phyloP scores from a whole-genome alignment of 2,113 vertebrate genomes.

The Oreochromis tanganicae region DNA sequence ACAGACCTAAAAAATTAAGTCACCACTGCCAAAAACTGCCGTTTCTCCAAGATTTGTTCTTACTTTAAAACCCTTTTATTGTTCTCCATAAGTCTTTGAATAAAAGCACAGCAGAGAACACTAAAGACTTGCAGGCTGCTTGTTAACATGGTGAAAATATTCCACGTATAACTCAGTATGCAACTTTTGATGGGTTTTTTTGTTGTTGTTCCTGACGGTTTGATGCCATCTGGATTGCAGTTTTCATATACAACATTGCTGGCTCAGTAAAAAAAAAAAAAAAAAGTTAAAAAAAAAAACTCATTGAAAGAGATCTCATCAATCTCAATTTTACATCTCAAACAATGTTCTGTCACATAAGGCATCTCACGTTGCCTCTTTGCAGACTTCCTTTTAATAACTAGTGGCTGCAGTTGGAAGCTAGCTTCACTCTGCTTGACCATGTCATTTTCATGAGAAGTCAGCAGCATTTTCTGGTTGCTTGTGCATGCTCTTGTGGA shows the following conservation, averaged over 20 bases:
- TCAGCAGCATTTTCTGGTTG: neutral
- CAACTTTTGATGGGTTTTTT: fast-evolving
- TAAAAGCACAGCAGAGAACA: neutral
- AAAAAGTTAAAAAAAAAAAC: neutral
- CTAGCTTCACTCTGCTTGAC: neutral
- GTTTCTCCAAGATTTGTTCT: neutral
- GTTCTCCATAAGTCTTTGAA: neutral
- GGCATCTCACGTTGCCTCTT: neutral
- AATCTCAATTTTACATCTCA: neutral
- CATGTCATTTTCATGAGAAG: neutral
- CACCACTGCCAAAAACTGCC: neutral
- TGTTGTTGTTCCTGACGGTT: neutral
- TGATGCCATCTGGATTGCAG: neutral
- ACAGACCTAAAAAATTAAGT: neutral
- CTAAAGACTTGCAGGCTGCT: neutral
- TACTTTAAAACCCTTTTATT: neutral
- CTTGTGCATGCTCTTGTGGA: neutral
- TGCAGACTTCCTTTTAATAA: neutral
- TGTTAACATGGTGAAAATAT: neutral
- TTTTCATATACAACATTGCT: neutral
- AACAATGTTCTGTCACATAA: neutral
- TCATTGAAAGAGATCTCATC: neutral
- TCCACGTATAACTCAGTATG: neutral
- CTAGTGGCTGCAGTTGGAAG: neutral
- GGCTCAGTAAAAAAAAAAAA: neutral